A percentile compares a stretch with the other conserved stretches of the same genome.
phyloP scores from a whole-genome alignment of 2,113 vertebrate species.

The Erpornis zantholeuca region DNA sequence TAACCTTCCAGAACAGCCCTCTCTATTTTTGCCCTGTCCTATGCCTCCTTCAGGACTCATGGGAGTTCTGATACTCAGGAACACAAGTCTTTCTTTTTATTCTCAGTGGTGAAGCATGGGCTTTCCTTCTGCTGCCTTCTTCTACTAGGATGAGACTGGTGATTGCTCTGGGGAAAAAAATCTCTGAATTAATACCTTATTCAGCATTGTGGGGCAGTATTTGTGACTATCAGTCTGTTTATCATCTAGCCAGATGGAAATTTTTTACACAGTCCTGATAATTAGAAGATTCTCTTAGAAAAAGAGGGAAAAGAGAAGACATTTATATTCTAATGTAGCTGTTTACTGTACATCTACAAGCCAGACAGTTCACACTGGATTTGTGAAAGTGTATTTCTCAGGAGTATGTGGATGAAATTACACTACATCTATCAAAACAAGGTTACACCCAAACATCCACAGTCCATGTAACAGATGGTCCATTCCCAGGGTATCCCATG shows the following conservation, averaged over 20 bases:
- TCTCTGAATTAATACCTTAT: background rate
- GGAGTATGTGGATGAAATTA: background rate
- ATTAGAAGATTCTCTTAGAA: background rate
- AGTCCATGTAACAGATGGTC: background rate
- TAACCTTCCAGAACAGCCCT: background rate
- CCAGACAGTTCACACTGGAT: background rate
- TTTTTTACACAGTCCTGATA: background rate
- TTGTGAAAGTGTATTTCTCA: background rate
- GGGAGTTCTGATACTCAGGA: background rate
- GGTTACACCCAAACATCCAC: accelerated
- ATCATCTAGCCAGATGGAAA: background rate
- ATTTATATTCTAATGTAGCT: background rate
- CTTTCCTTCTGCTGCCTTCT: background rate
- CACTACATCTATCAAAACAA: background rate
- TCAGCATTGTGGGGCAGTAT: background rate
- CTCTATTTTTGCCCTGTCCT: background rate
- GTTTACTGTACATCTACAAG: background rate
- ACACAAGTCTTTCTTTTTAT: background rate
- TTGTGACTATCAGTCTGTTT: background rate
- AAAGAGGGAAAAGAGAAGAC: background rate
- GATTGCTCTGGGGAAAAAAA: background rate
- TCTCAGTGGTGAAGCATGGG: background rate
- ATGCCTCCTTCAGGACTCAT: background rate
- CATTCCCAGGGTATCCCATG: background rate
- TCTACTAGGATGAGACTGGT: background rate